phyloP scores from a whole-genome alignment of 2,113 vertebrate genomes.

The Psophia crepitans region DNA sequence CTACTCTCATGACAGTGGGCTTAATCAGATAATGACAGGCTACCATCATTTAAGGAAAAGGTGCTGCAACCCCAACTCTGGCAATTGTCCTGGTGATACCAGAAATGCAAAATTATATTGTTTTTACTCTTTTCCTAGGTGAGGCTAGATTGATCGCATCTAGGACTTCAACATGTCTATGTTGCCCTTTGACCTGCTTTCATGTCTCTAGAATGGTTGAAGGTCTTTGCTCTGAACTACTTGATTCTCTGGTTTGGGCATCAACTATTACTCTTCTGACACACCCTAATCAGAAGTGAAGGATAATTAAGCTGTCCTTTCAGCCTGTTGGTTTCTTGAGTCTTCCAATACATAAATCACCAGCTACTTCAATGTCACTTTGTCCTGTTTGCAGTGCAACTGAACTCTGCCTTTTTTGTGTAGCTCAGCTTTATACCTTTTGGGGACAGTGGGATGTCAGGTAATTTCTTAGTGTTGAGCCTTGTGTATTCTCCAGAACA shows the following conservation, averaged over 20 bases:
- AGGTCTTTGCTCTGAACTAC: background rate
- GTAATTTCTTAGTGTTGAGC: background rate
- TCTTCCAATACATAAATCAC: background rate
- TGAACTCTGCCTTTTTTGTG: background rate
- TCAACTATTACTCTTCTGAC: background rate
- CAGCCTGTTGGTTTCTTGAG: background rate
- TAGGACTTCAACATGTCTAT: background rate
- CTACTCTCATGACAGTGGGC: background rate
- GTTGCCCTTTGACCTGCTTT: background rate
- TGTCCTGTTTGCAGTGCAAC: background rate
- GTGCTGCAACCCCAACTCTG: background rate
- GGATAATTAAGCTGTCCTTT: background rate
- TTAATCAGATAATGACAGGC: background rate
- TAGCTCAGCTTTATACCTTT: background rate
- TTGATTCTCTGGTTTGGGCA: background rate
- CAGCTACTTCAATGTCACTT: background rate
- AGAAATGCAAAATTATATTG: background rate
- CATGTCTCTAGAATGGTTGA: background rate
- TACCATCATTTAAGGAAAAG: background rate
- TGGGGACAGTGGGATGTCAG: background rate
- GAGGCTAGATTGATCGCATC: background rate
- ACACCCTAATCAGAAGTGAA: background rate
- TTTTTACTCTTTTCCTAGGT: background rate
- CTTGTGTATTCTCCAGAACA: background rate
- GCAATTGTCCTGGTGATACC: background rate